Percentiles rank a stretch among this genome's conserved stretches.
Evolutionary conservation across 2,888 invertebrate species (phyloP).

Genomic region (Steinernema hermaphroditum): DNA sequence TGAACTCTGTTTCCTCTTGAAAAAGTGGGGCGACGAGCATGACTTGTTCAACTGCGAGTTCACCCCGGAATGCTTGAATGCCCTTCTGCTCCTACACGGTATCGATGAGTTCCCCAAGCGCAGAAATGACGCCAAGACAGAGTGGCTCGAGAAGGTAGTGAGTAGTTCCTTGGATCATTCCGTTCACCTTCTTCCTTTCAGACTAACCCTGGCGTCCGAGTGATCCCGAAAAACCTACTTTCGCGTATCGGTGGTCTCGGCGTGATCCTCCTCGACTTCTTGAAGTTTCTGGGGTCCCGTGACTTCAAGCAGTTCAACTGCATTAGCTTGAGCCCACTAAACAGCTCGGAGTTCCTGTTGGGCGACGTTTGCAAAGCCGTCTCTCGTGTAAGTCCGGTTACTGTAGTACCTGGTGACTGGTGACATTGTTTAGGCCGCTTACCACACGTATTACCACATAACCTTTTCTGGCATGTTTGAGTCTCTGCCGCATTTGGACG

Average conservation of each 20-base stretch:
- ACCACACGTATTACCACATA: slow-evolving; percentile 7
- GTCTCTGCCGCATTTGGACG: background rate
- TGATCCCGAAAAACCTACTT: background rate
- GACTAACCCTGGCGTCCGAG: background rate
- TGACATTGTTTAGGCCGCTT: background rate
- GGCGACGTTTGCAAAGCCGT: background rate
- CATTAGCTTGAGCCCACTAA: background rate
- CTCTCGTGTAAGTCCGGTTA: background rate
- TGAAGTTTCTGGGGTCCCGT: background rate
- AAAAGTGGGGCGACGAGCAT: slow-evolving; percentile 1
- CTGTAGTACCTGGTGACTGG: background rate
- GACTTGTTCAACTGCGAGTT: background rate
- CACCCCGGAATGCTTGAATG: background rate
- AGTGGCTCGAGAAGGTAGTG: slow-evolving; percentile 1
- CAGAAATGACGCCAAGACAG: background rate
- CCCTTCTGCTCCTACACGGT: background rate
- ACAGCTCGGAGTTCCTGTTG: background rate
- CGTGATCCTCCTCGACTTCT: background rate
- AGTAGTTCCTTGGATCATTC: too few species aligned
- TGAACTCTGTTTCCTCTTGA: background rate
- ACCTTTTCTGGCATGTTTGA: slow-evolving; percentile 3
- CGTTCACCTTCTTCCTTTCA: too few species aligned
- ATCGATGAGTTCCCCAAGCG: background rate
- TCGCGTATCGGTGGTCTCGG: background rate
- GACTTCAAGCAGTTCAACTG: background rate